These are phyloP conservation scores for Solen grandis DNA, from an alignment of 1,140 invertebrate species.

Conservation along the genomic window DNA sequence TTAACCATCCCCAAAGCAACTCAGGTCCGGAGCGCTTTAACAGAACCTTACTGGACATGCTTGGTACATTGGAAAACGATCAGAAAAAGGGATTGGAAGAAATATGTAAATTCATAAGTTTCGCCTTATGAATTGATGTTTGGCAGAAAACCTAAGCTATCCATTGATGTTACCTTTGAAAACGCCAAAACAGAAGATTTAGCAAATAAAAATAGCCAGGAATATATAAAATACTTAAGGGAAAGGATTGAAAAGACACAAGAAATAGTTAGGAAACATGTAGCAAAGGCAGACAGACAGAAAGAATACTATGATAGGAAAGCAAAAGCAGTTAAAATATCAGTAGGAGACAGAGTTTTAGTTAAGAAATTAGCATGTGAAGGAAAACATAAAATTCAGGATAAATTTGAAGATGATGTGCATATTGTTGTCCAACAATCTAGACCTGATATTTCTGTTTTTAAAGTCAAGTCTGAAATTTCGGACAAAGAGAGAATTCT, in stretches of 20 bases:
- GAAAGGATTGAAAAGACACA: neutral
- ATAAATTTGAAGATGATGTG: neutral
- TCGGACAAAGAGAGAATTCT: neutral
- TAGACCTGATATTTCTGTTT: slow-evolving; percentile 7
- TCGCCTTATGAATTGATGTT: slow-evolving; percentile 56
- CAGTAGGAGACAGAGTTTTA: slow-evolving; percentile 14
- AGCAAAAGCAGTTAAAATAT: slow-evolving; percentile 5
- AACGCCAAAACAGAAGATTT: neutral
- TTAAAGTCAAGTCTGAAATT: neutral
- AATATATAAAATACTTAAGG: neutral
- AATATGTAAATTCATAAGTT: slow-evolving; percentile 12
- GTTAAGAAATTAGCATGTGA: slow-evolving; percentile 8
- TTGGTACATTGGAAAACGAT: slow-evolving; percentile 30
- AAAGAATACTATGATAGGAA: slow-evolving; percentile 2
- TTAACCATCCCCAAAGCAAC: slow-evolving; percentile 38
- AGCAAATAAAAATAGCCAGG: neutral
- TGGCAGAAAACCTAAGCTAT: slow-evolving; percentile 47
- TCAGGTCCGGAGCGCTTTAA: slow-evolving; percentile 37
- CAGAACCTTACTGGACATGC: slow-evolving; percentile 48
- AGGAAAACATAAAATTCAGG: slow-evolving; percentile 19
- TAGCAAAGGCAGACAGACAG: neutral
- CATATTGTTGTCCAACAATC: neutral
- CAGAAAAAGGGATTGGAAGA: slow-evolving; percentile 46
- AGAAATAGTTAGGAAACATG: neutral
- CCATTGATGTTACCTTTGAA: slow-evolving; percentile 35